phyloP scores from a whole-genome alignment of 2,113 vertebrate genomes.

The Crotalus horridus region DNA sequence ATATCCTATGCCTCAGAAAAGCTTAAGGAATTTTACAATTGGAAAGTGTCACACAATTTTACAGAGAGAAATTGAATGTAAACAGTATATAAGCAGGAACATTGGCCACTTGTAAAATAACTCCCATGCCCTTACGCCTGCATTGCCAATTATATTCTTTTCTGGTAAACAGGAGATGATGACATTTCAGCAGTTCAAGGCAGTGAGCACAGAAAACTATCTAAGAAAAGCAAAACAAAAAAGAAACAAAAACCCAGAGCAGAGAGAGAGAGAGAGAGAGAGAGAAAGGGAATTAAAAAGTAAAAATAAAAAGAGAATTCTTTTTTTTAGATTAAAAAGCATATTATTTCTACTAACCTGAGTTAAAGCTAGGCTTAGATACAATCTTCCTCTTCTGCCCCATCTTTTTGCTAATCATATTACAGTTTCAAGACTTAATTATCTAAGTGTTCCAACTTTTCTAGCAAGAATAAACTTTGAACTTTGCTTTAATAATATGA shows the following conservation, averaged over 20 bases:
- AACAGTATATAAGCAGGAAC: constrained; percentile 23
- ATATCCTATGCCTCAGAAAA: constrained; percentile 19
- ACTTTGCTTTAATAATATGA: constrained; percentile 58
- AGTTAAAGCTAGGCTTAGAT: constrained; percentile 54
- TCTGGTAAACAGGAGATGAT: constrained; percentile 38
- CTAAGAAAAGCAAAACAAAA: constrained; percentile 15
- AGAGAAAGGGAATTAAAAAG: neutral
- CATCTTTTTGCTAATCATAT: constrained; percentile 58
- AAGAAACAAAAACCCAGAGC: constrained; percentile 7
- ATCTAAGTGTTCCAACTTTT: constrained; percentile 65
- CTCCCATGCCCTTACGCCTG: neutral
- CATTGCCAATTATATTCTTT: constrained; percentile 29
- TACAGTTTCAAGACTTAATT: constrained; percentile 67
- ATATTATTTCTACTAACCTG: constrained; percentile 57
- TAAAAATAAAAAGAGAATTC: constrained; percentile 12
- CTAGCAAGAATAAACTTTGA: constrained; percentile 64
- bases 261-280: neutral
- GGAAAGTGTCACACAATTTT: constrained; percentile 35
- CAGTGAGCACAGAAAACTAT: constrained; percentile 30
- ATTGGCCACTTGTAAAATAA: constrained; percentile 29
- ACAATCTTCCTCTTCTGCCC: constrained; percentile 10
- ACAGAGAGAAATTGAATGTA: constrained; percentile 19
- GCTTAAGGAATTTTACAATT: constrained; percentile 30
- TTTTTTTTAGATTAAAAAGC: constrained; percentile 55
- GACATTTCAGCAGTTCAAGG: constrained; percentile 37